Evolutionary conservation across 2,888 invertebrate species (phyloP), one percentile per base, ranked within the genome.

Genomic region (Lochmaea capreae): DNA sequence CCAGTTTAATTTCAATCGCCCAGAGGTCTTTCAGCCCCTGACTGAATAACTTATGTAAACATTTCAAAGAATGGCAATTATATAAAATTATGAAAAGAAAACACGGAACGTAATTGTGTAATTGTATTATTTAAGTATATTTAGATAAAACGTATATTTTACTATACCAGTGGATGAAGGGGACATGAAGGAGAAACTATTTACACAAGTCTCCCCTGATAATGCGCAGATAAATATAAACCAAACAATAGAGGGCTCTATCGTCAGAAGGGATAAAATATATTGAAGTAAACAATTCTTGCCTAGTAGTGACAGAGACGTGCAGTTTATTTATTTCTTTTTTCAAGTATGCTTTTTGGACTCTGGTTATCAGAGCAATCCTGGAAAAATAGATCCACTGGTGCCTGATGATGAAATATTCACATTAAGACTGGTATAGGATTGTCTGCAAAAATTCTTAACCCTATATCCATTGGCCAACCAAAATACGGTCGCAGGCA

Each of bases 81-180:
- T 70, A 82, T 81, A 79, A 81, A 83, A 84, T 85, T 83, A 85
- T 82, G 82, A 82, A 84, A 83, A 82, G 83, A 84, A 84, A 85
- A 85, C 83, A 84, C 80, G 79, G 79, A 75, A 76, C 78, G 58
- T 73, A 78, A 76, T 76, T 76, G 81, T 81, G 58, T 73, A 78
- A 76, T 76, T 76, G 81, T 81, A 82, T 83, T 83, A 82, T 82
- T 81, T 78, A 78, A 81, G 81, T 83, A 80, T 84, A 82, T 85
- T 85, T 71, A 65, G 54, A 52, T 57, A 71, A 71, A 65, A 57
- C 70, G 11, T 43, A 58, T 43, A 82, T 83, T 83, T 82, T 83
- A 83, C 79, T 81, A 81, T 81, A 82, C 71, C 72, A 72, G 66
- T 66, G 72, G 66, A 71, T 70, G 71, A 67, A 72, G 67, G 72